Evolutionary conservation across 2,888 invertebrate species (phyloP), one percentile per base, ranked within the genome.

Genomic region (Pseudococcus jackbeardsleyi): DNA sequence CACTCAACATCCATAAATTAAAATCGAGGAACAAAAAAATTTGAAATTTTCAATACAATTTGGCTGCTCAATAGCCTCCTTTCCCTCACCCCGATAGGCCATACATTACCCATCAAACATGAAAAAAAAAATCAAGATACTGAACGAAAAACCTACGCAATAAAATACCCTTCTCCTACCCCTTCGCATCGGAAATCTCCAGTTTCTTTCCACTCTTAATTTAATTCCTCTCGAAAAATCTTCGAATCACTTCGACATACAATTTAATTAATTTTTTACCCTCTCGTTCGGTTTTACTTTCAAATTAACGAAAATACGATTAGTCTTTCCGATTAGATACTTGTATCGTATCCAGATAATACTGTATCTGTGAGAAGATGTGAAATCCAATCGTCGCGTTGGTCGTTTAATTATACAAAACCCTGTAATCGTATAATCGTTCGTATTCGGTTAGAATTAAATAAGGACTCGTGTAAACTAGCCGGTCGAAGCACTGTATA

Each of bases 371-470:
- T 22, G 54, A 64, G 64, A 64, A 64, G 64, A 64, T 64, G 22
- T 22, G 22, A 64, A 64, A 64, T 64, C 22, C 64, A 22, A 19
- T 64, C 64, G 8, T 64, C 64, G 64, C 12, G 64, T 64, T 64
- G 64, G 64, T 64, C 64, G 22, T 72, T 33, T 72, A 72, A 72
- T 72, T 72, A 72, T 72, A 72, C 15, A 72, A 17, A 72, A 72
- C 22, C 64, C 64, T 64, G 22, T 64, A 64, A 64, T 64, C 72
- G 72, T 72, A 72, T 72, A 72, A 72, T 72, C 72, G 33, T 72
- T 72, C 33, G 26, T 72, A 72, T 33, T 72, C 33, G 33, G 33
- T 72, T 72, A 33, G 72, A 72, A 72, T 39, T 33, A 33, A 33
- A 72, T 33, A 33, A 26, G 72, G 72, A 72, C 33, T 72, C 72